A percentile compares a stretch with the other conserved stretches of the same genome.
These are phyloP conservation scores for Eulemur coronatus DNA, from an alignment of 2,797 vertebrate genomes.

Conservation along the genomic window DNA sequence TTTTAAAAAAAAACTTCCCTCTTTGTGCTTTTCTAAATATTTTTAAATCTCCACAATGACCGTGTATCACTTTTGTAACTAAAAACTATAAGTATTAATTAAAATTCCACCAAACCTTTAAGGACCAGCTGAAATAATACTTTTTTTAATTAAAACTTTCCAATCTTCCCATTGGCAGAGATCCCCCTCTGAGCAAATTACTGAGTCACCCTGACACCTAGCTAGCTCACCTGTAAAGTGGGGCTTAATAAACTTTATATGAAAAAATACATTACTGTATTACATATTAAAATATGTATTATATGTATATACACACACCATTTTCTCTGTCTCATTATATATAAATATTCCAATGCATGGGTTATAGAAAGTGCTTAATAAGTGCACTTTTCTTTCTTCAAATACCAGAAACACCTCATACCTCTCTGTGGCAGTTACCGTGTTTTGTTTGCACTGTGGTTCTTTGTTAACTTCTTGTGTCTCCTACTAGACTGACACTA, in stretches of 20 bases:
- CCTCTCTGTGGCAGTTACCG: background rate
- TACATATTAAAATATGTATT: background rate
- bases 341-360: background rate
- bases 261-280: background rate
- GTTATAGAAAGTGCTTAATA: background rate
- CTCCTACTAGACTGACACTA: background rate
- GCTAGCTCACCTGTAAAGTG: background rate
- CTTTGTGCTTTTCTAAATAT: background rate
- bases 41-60: background rate
- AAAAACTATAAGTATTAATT: conserved; percentile 12
- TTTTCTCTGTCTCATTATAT: background rate
- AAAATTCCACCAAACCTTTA: conserved; percentile 12
- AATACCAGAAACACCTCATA: background rate
- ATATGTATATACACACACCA: background rate
- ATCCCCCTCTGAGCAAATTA: background rate
- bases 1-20: background rate
- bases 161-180: background rate
- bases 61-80: conserved; percentile 16
- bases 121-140: conserved; percentile 19
- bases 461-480: background rate
- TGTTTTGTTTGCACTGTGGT: background rate
- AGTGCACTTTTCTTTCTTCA: background rate
- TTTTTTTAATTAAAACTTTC: conserved; percentile 1
- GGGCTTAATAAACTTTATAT: background rate
- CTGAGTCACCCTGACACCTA: background rate